Conservation (phyloP, 2,797 vertebrate genomes). For the Semotilus atromaculatus region DNA sequence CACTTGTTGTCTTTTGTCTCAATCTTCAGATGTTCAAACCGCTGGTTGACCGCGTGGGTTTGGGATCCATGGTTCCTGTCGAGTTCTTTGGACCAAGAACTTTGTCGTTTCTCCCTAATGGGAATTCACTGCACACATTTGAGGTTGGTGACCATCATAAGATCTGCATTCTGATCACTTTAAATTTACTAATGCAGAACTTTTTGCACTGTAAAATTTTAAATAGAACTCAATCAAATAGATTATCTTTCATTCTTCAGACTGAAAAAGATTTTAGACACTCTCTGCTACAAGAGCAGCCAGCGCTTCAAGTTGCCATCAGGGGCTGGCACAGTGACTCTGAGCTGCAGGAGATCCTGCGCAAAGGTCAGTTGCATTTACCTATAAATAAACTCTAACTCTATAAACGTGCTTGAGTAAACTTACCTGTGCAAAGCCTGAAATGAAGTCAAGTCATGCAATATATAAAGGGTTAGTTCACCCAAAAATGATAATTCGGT, state of each 20-base stretch:
- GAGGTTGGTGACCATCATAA: conserved; percentile 80
- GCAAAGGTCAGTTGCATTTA: conserved; percentile 84
- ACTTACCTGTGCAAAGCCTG: background rate
- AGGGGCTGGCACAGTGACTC: conserved; percentile 89
- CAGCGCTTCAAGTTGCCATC: conserved; percentile 86
- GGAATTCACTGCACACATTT: conserved; percentile 88
- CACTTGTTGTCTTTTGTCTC: background rate
- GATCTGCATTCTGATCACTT: background rate
- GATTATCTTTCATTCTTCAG: conserved; percentile 71
- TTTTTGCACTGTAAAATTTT: background rate
- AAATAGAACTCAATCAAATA: background rate
- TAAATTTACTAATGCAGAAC: background rate
- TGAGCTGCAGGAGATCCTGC: conserved; percentile 96
- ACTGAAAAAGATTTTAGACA: conserved; percentile 90
- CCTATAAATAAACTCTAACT: background rate
- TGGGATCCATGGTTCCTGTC: conserved; percentile 91
- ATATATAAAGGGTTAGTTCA: background rate
- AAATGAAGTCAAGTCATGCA: background rate
- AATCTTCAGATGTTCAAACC: conserved; percentile 88
- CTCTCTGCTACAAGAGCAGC: conserved; percentile 88
- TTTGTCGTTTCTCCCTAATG: conserved; percentile 89
- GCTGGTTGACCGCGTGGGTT: conserved; percentile 92
- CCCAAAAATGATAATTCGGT: background rate
- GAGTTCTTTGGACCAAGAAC: conserved; percentile 91
- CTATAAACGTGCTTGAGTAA: background rate